Evolutionary conservation across 2,888 invertebrate species (phyloP).

Genomic region (Psylliodes chrysocephalus): DNA sequence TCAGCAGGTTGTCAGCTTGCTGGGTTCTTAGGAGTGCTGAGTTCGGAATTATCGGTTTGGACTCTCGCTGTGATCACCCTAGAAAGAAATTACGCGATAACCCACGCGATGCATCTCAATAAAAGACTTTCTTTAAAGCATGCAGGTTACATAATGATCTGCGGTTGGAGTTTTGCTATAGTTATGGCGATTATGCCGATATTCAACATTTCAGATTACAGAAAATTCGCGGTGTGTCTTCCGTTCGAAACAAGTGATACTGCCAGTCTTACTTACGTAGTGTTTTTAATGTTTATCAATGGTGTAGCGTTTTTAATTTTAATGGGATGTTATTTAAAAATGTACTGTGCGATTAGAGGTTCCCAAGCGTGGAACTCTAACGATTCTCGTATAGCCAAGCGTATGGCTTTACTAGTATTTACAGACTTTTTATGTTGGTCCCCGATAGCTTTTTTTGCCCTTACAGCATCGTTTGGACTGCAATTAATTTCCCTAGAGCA

Average conservation of each 20-base stretch:
- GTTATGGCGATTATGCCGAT: constrained; percentile 89
- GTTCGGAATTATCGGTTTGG: constrained; percentile 94
- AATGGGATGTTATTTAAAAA: constrained; percentile 95
- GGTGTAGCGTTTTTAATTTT: constrained; percentile 93
- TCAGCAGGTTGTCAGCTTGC: constrained; percentile 92
- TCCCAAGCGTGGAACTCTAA: constrained; percentile 98
- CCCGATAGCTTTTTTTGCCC: constrained; percentile 94
- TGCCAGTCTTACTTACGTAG: constrained; percentile 87
- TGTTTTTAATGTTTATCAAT: constrained; percentile 90
- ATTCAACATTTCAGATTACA: constrained; percentile 92
- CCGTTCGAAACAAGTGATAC: constrained; percentile 89
- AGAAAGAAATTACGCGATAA: constrained; percentile 96
- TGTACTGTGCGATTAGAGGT: constrained; percentile 98
- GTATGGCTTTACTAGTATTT: constrained; percentile 96
- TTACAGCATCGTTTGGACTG: constrained; percentile 92
- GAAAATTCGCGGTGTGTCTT: constrained; percentile 95
- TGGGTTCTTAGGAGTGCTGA: constrained; percentile 93
- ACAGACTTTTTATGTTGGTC: constrained; percentile 99
- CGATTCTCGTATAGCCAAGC: constrained; percentile 94
- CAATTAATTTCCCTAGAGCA: constrained; percentile 93
- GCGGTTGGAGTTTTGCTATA: constrained; percentile 92
- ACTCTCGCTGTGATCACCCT: constrained; percentile 96
- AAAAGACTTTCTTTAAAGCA: constrained; percentile 91
- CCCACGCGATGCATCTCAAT: constrained; percentile 97
- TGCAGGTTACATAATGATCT: constrained; percentile 90